Conservation (phyloP, 1,140 invertebrate species). For the Capitella teleta region DNA sequence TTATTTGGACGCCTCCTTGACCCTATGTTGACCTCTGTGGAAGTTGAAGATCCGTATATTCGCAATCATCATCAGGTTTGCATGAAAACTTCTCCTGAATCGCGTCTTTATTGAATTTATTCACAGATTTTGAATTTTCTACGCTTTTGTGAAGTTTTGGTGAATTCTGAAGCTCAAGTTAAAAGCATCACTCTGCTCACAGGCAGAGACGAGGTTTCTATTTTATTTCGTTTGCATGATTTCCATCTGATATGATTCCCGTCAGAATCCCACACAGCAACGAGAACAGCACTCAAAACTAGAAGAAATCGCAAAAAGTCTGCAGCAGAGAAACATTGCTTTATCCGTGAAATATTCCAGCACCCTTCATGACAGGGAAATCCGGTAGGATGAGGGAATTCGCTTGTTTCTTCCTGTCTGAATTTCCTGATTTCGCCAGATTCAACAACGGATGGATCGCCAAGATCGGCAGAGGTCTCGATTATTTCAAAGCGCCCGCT, state of each 20-base stretch:
- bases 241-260: background rate
- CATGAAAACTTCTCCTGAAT: background rate
- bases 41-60: conserved; percentile 80
- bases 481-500: conserved; percentile 69
- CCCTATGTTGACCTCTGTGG: conserved; percentile 54
- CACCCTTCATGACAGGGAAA: conserved; percentile 79
- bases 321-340: conserved; percentile 50
- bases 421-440: conserved; percentile 46
- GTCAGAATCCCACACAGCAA: no score
- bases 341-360: conserved; percentile 57
- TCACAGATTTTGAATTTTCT: conserved; percentile 76
- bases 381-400: conserved; percentile 49
- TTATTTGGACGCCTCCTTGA: conserved; percentile 73
- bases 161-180: conserved; percentile 56
- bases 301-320: conserved; percentile 44
- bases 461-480: conserved; percentile 82
- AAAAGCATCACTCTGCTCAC: conserved; percentile 57
- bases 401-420: background rate
- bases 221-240: background rate
- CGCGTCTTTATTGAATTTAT: background rate
- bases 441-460: conserved; percentile 83
- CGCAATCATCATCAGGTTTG: conserved; percentile 68
- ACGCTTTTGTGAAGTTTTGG: conserved; percentile 66
- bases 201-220: conserved; percentile 39
- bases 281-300: background rate